Conservation (phyloP, 2,797 vertebrate genomes). For the Premnoplex brunnescens region DNA sequence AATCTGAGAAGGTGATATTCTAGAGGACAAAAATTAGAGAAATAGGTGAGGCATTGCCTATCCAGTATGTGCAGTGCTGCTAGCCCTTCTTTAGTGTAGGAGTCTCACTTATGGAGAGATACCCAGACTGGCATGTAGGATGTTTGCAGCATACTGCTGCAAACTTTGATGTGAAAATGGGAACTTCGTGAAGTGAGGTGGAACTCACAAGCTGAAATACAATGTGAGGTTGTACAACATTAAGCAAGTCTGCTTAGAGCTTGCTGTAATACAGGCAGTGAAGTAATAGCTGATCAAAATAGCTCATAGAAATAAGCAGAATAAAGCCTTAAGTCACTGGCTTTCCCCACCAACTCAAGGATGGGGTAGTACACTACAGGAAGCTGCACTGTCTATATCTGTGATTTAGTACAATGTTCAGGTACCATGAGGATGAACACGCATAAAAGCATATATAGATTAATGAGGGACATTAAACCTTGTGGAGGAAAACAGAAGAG, state of each 20-base stretch:
- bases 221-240: background rate
- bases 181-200: background rate
- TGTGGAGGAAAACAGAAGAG: background rate
- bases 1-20: background rate
- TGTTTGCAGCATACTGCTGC: background rate
- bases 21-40: background rate
- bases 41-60: background rate
- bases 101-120: background rate
- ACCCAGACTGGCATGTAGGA: background rate
- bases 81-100: background rate
- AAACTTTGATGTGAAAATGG: background rate
- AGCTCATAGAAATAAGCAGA: background rate
- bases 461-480: constrained; percentile 1
- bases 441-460: background rate
- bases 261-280: background rate
- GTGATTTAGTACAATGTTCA: constrained; percentile 5
- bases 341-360: background rate
- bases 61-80: background rate
- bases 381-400: background rate
- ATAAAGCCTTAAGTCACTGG: background rate
- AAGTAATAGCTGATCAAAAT: background rate
- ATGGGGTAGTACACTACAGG: background rate
- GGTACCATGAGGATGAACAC: background rate
- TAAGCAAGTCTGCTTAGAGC: background rate
- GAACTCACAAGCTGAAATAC: background rate